Conservation (phyloP, 2,888 invertebrate genomes). For the Phytoseiulus persimilis region DNA sequence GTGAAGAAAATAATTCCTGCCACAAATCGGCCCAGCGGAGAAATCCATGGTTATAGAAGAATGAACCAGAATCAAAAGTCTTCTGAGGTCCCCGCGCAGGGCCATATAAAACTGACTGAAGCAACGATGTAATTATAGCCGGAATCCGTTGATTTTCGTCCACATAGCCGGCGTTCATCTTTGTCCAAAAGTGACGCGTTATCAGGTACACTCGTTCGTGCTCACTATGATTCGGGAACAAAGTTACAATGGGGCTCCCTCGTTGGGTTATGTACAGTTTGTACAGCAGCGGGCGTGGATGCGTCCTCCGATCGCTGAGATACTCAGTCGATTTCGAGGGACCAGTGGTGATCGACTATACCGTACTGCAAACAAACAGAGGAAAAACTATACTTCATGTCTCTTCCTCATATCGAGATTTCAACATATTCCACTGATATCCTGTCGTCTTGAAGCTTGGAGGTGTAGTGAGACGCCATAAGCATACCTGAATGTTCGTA, state of each 20-base stretch:
- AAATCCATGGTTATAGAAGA: not conserved
- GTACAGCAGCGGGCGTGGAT: not conserved
- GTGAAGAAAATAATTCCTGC: not conserved
- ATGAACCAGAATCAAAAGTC: not conserved
- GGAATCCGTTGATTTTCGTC: not conserved
- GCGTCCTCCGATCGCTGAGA: not conserved
- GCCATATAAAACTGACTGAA: not conserved
- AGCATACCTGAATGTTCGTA: slow-evolving; percentile 65
- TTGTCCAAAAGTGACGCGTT: not conserved
- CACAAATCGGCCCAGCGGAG: not conserved
- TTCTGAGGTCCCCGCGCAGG: no score
- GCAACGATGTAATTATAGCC: not conserved
- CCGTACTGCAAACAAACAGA: slow-evolving; percentile 57
- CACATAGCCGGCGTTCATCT: not conserved
- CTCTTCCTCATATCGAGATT: not conserved
- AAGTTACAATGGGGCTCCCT: not conserved
- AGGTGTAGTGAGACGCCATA: not conserved
- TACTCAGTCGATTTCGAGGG: slow-evolving; percentile 57
- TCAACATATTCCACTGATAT: no score
- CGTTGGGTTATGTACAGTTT: not conserved
- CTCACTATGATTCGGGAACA: not conserved
- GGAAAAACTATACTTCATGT: not conserved
- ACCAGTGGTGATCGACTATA: slow-evolving; percentile 68
- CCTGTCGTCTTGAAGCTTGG: no score
- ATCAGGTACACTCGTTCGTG: not conserved